Evolutionary conservation across 2,113 vertebrate genomes (phyloP).

Genomic region (Piprites chloris): DNA sequence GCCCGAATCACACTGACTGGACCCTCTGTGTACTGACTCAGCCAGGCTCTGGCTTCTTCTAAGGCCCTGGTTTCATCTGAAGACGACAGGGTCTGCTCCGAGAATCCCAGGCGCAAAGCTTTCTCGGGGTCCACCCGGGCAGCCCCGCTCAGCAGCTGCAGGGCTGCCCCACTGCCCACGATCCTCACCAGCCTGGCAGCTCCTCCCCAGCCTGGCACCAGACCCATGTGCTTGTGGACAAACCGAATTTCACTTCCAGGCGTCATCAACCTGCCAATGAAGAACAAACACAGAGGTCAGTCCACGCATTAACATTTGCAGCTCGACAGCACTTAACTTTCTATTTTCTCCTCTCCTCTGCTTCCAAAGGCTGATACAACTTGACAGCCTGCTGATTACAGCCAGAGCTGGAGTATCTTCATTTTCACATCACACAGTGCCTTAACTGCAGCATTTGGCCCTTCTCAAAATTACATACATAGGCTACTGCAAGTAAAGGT

Average conservation of each 20-base stretch:
- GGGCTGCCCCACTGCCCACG: constrained; percentile 78
- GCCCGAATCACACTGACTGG: constrained; percentile 81
- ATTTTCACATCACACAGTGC: neutral
- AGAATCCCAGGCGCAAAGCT: constrained; percentile 80
- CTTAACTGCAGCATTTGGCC: neutral
- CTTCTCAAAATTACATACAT: neutral
- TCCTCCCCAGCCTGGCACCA: constrained; percentile 95
- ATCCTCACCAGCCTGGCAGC: constrained; percentile 79
- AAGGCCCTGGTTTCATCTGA: constrained; percentile 9
- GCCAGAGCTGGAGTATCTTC: neutral
- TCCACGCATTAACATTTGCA: neutral
- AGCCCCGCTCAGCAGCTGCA: constrained; percentile 82
- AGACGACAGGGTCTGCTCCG: constrained; percentile 71
- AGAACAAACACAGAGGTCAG: constrained; percentile 11
- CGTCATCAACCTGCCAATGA: constrained; percentile 83
- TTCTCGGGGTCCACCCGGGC: constrained; percentile 70
- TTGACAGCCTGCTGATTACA: neutral
- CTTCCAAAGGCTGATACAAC: neutral
- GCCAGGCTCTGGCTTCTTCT: constrained; percentile 79
- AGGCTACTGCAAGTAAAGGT: neutral
- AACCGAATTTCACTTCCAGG: constrained; percentile 87
- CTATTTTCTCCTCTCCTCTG: neutral
- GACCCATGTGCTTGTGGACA: constrained; percentile 93
- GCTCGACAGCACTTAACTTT: neutral
- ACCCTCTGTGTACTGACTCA: constrained; percentile 75